Percentiles rank a stretch among this genome's conserved stretches.
phyloP scores from a whole-genome alignment of 1,140 invertebrate genomes.

The Saccostrea glomerata region DNA sequence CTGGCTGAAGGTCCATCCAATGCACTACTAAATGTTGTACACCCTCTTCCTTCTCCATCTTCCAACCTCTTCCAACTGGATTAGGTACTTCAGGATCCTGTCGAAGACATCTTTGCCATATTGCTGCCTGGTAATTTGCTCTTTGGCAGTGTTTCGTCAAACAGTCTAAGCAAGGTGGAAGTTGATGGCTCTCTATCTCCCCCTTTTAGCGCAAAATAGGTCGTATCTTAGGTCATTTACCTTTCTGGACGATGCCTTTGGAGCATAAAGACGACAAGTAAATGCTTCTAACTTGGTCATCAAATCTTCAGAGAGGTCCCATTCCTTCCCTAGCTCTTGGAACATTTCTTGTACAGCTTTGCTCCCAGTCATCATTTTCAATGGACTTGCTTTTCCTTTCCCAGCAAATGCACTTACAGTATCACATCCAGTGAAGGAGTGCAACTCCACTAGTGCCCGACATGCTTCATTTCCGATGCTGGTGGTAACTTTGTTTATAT shows the following conservation, averaged over 20 bases:
- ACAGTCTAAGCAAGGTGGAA: slow-evolving; percentile 51
- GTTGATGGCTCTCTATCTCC: slow-evolving; percentile 49
- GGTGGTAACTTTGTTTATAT: no score
- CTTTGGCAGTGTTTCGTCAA: slow-evolving; percentile 45
- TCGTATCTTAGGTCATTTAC: slow-evolving; percentile 58
- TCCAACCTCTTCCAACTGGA: slow-evolving; percentile 53
- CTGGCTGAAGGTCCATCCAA: slow-evolving; percentile 50
- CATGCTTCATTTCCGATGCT: no score
- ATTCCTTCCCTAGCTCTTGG: slow-evolving; percentile 38
- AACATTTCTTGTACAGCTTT: neutral
- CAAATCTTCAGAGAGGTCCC: slow-evolving; percentile 43
- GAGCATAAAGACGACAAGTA: neutral
- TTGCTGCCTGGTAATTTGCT: slow-evolving; percentile 58
- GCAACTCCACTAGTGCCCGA: no score
- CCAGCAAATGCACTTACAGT: no score
- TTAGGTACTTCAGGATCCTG: slow-evolving; percentile 30
- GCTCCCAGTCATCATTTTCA: no score
- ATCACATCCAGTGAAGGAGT: no score
- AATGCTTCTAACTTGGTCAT: slow-evolving; percentile 41
- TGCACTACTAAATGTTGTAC: slow-evolving; percentile 18
- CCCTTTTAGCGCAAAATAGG: slow-evolving; percentile 47
- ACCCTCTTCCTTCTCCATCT: slow-evolving; percentile 42
- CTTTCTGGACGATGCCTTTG: neutral
- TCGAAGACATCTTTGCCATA: slow-evolving; percentile 51
- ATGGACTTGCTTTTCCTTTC: no score